A percentile compares a stretch with the other conserved stretches of the same genome.
Evolutionary conservation across 1,140 invertebrate species (phyloP).

Genomic region (Euura saliciscinereae): DNA sequence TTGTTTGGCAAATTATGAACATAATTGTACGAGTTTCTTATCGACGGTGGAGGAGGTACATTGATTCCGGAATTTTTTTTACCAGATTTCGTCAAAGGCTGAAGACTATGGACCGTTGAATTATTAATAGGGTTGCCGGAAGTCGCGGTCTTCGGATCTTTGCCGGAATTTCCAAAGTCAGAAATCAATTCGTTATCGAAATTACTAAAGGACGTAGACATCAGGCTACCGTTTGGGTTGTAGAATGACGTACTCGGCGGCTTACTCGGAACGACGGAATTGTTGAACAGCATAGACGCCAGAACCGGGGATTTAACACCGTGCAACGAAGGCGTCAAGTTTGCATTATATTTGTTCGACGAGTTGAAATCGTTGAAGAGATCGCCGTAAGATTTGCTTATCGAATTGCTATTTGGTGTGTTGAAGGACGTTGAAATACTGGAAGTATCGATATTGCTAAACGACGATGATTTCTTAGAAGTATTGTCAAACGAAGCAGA

Average conservation of each 20-base stretch:
- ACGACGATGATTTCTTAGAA: slow-evolving; percentile 24
- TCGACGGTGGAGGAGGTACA: slow-evolving; percentile 45
- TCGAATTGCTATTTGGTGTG: background rate
- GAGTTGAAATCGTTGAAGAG: background rate
- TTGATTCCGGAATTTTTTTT: slow-evolving; percentile 42
- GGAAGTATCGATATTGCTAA: slow-evolving; percentile 36
- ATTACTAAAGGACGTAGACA: slow-evolving; percentile 53
- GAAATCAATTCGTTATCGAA: slow-evolving; percentile 33
- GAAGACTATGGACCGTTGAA: slow-evolving; percentile 1
- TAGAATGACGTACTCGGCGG: slow-evolving; percentile 32
- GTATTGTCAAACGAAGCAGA: slow-evolving; percentile 28
- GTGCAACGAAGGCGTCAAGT: background rate
- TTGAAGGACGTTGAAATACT: slow-evolving; percentile 50
- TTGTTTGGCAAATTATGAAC: slow-evolving; percentile 54
- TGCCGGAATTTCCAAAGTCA: slow-evolving; percentile 14
- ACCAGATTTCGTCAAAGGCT: slow-evolving; percentile 10
- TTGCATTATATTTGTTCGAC: background rate
- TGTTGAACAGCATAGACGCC: slow-evolving; percentile 21
- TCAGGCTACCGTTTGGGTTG: slow-evolving; percentile 44
- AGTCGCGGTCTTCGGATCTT: slow-evolving; percentile 20
- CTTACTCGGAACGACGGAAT: slow-evolving; percentile 6
- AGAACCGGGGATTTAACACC: background rate
- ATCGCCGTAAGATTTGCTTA: background rate
- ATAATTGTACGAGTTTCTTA: slow-evolving; percentile 51
- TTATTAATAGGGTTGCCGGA: slow-evolving; percentile 19